Evolutionary conservation across 2,888 invertebrate genomes (phyloP).

Genomic region (Diploptera punctata): DNA sequence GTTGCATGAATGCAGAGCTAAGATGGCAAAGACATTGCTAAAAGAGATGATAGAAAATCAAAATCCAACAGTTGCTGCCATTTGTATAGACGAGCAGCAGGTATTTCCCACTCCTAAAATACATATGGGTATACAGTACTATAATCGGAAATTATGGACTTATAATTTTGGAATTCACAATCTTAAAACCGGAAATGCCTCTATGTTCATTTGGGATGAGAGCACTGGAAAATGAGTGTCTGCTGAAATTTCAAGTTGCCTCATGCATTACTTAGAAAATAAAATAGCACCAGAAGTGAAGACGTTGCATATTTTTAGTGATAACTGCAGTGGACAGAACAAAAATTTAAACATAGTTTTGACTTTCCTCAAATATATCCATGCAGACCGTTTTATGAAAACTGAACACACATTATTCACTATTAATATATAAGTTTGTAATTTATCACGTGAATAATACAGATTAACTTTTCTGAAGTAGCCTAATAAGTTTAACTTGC

Average conservation of each 20-base stretch:
- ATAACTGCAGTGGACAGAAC: no score
- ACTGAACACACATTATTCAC: no score
- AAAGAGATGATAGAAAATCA: not conserved
- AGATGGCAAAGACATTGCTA: slow-evolving; percentile 18
- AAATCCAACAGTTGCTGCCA: slow-evolving; percentile 7
- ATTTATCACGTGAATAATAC: no score
- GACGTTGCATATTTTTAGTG: no score
- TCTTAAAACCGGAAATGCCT: not conserved
- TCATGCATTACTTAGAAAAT: slow-evolving; percentile 6
- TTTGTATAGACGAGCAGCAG: not conserved
- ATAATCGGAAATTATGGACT: slow-evolving; percentile 1
- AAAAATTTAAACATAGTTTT: no score
- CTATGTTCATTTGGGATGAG: slow-evolving; percentile 9
- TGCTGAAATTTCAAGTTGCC: slow-evolving; percentile 4
- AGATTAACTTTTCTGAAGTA: no score
- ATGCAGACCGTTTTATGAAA: no score
- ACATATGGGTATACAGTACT: not conserved
- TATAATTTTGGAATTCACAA: slow-evolving; percentile 9
- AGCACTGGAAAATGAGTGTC: slow-evolving; percentile 1
- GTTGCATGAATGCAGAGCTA: slow-evolving; percentile 3
- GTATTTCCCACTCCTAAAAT: slow-evolving; percentile 11
- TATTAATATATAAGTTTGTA: no score
- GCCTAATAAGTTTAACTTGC: no score
- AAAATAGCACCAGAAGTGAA: no score
- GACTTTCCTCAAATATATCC: no score